These are phyloP conservation scores for Caenorhabditis doughertyi DNA, from an alignment of 2,888 invertebrate species.

Conservation along the genomic window DNA sequence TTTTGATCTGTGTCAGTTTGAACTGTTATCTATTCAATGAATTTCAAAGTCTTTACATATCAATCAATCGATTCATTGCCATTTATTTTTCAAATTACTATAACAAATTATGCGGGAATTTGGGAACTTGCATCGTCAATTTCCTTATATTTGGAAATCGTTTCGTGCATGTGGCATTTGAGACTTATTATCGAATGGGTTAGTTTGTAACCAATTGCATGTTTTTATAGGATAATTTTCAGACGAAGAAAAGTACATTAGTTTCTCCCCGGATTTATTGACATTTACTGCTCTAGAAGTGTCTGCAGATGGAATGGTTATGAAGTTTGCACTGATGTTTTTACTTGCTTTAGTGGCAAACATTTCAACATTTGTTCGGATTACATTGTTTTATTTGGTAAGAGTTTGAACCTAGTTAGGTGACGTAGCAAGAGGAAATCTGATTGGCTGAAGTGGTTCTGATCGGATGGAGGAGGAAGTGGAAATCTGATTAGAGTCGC, in stretches of 20 bases:
- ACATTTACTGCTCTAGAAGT: constrained; percentile 34
- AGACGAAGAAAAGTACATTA: constrained; percentile 16
- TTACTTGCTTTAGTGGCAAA: constrained; percentile 3
- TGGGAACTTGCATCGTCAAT: constrained; percentile 9
- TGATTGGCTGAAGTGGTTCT: no score
- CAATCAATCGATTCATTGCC: constrained; percentile 39
- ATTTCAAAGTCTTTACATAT: constrained; percentile 52
- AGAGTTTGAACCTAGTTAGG: background rate
- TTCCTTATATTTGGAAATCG: background rate
- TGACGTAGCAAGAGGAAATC: no score
- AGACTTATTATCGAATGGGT: constrained; percentile 27
- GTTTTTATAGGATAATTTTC: background rate
- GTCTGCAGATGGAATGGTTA: constrained; percentile 6
- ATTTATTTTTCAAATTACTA: constrained; percentile 21
- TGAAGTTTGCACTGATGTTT: constrained; percentile 19
- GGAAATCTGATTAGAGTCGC: no score
- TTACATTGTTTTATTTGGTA: constrained; percentile 35
- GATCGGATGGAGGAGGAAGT: no score
- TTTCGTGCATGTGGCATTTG: constrained; percentile 6
- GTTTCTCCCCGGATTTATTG: constrained; percentile 22
- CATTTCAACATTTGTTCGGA: constrained; percentile 24
- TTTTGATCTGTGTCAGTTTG: constrained; percentile 29
- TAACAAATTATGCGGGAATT: constrained; percentile 17
- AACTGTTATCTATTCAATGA: constrained; percentile 44
- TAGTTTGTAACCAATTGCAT: background rate